Conservation (phyloP, 2,113 vertebrate genomes). For the Dicentrarchus labrax region DNA sequence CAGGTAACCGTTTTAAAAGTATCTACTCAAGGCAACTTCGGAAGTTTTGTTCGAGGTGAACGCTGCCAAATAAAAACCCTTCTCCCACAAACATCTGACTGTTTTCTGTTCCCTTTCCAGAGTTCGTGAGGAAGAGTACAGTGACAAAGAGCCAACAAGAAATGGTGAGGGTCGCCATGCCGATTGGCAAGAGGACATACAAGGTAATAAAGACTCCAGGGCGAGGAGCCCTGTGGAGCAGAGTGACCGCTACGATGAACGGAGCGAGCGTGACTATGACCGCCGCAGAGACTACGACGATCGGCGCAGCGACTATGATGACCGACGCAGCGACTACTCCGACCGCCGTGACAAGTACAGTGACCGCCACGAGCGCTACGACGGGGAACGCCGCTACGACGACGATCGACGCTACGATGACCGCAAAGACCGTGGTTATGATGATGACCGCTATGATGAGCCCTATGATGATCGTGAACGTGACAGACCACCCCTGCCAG, state of each 20-base stretch:
- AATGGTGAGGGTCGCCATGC: conserved; percentile 7
- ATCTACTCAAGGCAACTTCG: background rate
- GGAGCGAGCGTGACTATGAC: conserved; percentile 37
- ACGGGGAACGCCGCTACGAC: conserved; percentile 27
- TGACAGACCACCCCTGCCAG: conserved; percentile 68
- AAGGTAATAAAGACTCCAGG: background rate
- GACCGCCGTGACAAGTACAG: conserved; percentile 18
- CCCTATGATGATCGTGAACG: conserved; percentile 44
- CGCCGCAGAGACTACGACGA: conserved; percentile 39
- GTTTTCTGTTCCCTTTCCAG: conserved; percentile 57
- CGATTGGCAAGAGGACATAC: background rate
- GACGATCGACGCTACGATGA: conserved; percentile 22
- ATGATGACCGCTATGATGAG: conserved; percentile 58
- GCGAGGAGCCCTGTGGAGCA: background rate
- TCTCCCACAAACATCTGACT: background rate
- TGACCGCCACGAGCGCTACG: background rate
- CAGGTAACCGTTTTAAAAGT: too few species aligned
- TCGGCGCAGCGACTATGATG: conserved; percentile 2
- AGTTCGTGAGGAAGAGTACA: conserved; percentile 16
- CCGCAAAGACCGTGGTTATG: conserved; percentile 3
- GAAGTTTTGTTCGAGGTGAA: background rate
- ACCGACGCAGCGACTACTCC: background rate
- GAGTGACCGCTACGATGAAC: conserved; percentile 28
- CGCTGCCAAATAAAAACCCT: background rate
- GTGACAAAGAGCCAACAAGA: conserved; percentile 31